Evolutionary conservation across 23 tunicate genomes (phyloP), one percentile per base, ranked within the genome.

Genomic region (Aplidium turbinatum): DNA sequence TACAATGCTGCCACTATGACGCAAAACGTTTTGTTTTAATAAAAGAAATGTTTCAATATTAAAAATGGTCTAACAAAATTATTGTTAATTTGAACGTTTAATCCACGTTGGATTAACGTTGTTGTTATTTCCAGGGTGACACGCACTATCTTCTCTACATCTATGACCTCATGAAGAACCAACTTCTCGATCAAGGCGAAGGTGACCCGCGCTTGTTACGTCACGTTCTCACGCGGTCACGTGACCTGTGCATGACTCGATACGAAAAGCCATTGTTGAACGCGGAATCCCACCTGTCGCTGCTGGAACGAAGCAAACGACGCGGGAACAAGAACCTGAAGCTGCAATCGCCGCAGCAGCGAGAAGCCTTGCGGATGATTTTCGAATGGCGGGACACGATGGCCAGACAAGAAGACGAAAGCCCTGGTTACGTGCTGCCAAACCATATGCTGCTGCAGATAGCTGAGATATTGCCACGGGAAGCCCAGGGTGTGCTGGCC

Each of bases 401-500:
- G 73, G 96, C 99, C 9, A 51, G 99, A 39, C 78, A 62, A 31
- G 99, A 95, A 58, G 99, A 95, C 48, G 99, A 95, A 63, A 80
- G 96, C 38, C 63, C 87, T 33, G 99, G 95, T 18, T 95, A 95
- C 45, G 84, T 95, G 25, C 73, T 89, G 0, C 99, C 99, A 5
- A 95, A 95, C 31, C 99, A 95, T 69, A 95, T 95, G 90, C 84
- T 95, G 47, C 73, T 87, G 32, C 99, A 95, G 70, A 88, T 95
- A n/a, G 96, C 99, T 23, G 96, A 95, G 46, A 88, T 88, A 4
- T 46, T 95, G 51, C 99, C 99, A 2, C 72, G 95, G 7, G 93
- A 94, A 63, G 85, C 94, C 0, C 86, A 82, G 72, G 97, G 97
- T 1, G 85, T 91, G 4, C 86, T 91, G 1, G 97, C 97, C 1